These are phyloP conservation scores for Calliphora vicina DNA, from an alignment of 1,140 invertebrate species.

Conservation along the genomic window DNA sequence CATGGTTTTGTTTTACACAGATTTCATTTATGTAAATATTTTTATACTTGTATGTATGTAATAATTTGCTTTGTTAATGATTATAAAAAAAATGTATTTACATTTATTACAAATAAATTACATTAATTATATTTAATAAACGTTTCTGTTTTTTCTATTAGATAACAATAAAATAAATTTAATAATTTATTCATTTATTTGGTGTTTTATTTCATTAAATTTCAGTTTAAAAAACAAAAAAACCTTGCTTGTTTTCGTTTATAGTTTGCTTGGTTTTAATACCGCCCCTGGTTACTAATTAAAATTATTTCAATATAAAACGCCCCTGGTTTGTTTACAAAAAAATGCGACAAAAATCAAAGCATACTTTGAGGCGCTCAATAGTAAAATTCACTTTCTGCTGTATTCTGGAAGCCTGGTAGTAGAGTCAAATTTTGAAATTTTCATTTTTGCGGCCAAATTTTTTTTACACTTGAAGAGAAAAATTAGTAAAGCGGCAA, in stretches of 20 bases:
- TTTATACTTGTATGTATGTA: background rate
- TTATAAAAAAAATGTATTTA: background rate
- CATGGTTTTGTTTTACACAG: background rate
- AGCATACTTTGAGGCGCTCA: background rate
- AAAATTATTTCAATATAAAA: too few species aligned
- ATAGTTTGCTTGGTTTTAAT: too few species aligned
- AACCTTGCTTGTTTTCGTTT: background rate
- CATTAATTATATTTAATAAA: background rate
- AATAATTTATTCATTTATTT: background rate
- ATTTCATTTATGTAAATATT: background rate
- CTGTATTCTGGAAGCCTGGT: background rate
- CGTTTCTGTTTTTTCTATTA: background rate
- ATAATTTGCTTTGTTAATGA: background rate
- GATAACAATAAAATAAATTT: background rate
- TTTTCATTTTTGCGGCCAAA: background rate
- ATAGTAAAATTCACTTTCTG: background rate
- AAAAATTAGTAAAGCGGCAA: background rate
- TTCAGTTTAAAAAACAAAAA: background rate
- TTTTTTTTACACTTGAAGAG: background rate
- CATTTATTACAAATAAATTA: slow-evolving; percentile 17
- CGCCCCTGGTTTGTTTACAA: background rate
- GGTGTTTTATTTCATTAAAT: background rate
- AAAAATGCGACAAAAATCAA: background rate
- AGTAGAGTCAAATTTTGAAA: background rate
- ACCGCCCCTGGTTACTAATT: too few species aligned